Conservation (phyloP, 2,797 vertebrate species). For the Vultur gryphus region DNA sequence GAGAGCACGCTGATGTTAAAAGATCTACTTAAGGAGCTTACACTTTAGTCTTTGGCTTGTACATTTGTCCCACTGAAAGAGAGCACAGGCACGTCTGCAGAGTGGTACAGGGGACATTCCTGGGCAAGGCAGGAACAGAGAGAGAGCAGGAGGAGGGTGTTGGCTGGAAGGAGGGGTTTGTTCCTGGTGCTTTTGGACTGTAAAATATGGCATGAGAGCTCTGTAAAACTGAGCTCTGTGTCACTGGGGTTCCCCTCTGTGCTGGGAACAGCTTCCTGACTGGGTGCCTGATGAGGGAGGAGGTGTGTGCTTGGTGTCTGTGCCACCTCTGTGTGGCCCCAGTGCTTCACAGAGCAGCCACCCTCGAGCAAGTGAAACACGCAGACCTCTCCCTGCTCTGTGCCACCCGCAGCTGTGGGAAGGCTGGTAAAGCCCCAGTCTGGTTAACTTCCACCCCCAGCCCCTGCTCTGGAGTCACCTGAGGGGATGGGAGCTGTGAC, state of each 20-base stretch:
- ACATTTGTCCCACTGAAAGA: accelerated
- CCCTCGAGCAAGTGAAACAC: not conserved
- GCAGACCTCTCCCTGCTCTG: not conserved
- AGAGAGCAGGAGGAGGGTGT: not conserved
- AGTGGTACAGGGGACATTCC: not conserved
- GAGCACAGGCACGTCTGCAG: not conserved
- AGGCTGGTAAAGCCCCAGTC: not conserved
- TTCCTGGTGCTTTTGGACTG: not conserved
- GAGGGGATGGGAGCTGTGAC: accelerated
- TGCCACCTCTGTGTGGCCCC: not conserved
- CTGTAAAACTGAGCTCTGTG: not conserved
- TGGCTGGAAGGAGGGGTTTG: not conserved
- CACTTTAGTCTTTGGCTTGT: not conserved
- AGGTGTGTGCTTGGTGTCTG: not conserved
- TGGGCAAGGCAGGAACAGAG: not conserved
- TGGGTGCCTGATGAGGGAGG: not conserved
- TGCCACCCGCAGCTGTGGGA: not conserved
- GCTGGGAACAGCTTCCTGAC: not conserved
- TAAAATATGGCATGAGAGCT: accelerated
- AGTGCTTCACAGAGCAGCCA: not conserved
- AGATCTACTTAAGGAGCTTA: not conserved
- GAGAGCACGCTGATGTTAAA: not conserved
- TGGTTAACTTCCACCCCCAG: not conserved
- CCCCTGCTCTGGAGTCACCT: not conserved
- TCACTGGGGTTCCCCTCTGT: not conserved